phyloP scores from a whole-genome alignment of 2,797 vertebrate genomes.

The Ptychadena robeensis region DNA sequence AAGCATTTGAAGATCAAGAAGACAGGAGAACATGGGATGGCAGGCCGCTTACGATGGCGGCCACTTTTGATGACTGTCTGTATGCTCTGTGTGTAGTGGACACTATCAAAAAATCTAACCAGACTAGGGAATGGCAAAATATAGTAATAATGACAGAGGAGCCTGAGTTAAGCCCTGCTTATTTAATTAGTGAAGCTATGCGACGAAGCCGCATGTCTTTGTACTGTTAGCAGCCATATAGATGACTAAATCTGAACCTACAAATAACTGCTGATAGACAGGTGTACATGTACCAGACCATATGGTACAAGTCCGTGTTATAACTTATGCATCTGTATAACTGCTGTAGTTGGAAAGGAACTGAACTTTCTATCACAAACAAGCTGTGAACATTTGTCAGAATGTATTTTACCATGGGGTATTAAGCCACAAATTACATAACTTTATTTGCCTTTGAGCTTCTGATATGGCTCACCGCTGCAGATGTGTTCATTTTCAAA shows the following conservation, averaged over 20 bases:
- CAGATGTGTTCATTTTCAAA: constrained; percentile 10
- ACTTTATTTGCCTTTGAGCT: constrained; percentile 21
- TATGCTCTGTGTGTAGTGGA: constrained; percentile 97
- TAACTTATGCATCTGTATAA: constrained; percentile 22
- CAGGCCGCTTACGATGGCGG: constrained; percentile 94
- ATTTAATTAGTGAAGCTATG: constrained; percentile 98
- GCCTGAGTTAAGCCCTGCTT: constrained; percentile 93
- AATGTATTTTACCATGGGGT: constrained; percentile 50
- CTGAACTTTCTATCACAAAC: constrained; percentile 18
- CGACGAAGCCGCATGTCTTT: constrained; percentile 94
- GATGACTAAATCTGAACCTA: constrained; percentile 24
- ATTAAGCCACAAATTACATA: not conserved
- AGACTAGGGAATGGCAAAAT: constrained; percentile 96
- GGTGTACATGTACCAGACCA: not conserved
- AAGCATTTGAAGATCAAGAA: constrained; percentile 96
- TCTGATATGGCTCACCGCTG: not conserved
- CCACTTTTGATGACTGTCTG: constrained; percentile 97
- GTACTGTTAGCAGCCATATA: constrained; percentile 83
- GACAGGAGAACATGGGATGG: constrained; percentile 96
- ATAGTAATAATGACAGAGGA: constrained; percentile 96
- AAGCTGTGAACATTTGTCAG: constrained; percentile 55
- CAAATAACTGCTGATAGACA: constrained; percentile 36
- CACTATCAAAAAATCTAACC: constrained; percentile 96
- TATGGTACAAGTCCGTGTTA: constrained; percentile 16
- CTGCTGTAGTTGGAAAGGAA: constrained; percentile 45